These are phyloP conservation scores for Drosophila antonietae DNA, from an alignment of 2,888 invertebrate genomes.

Conservation along the genomic window DNA sequence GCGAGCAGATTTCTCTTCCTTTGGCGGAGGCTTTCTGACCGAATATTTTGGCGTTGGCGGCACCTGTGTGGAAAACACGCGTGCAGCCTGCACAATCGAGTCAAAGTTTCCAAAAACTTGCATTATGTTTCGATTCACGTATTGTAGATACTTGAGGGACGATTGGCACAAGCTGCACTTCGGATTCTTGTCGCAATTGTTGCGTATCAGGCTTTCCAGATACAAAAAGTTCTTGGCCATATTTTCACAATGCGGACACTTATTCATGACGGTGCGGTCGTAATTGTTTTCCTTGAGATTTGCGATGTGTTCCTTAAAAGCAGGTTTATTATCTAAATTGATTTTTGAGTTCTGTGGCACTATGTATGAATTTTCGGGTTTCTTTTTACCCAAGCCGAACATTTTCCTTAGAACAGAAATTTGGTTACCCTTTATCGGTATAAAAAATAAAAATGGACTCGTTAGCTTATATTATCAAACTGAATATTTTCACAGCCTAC, in stretches of 20 bases:
- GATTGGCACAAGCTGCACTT: slow-evolving; percentile 75
- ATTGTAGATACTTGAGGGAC: slow-evolving; percentile 76
- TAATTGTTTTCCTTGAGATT: slow-evolving; percentile 54
- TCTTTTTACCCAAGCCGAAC: slow-evolving; percentile 65
- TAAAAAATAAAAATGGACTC: slow-evolving; percentile 37
- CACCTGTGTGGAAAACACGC: slow-evolving; percentile 53
- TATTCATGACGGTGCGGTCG: slow-evolving; percentile 39
- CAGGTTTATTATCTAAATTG: slow-evolving; percentile 50
- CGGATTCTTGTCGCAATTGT: slow-evolving; percentile 57
- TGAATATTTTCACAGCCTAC: slow-evolving; percentile 54
- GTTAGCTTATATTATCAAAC: neutral
- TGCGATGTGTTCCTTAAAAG: slow-evolving; percentile 30
- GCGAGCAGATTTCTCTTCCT: slow-evolving; percentile 6
- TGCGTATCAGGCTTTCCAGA: slow-evolving; percentile 77
- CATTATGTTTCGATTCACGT: slow-evolving; percentile 77
- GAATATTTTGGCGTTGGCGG: slow-evolving; percentile 58
- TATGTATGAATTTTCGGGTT: slow-evolving; percentile 51
- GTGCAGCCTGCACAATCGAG: slow-evolving; percentile 67
- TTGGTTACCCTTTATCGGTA: slow-evolving; percentile 70
- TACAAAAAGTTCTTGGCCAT: slow-evolving; percentile 82
- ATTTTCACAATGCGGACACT: slow-evolving; percentile 78
- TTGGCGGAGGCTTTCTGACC: slow-evolving; percentile 36
- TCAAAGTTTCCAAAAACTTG: slow-evolving; percentile 76
- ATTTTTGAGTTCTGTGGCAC: slow-evolving; percentile 76
- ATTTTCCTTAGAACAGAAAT: slow-evolving; percentile 76